Conservation (phyloP, 2,888 invertebrate species). For the Amblyteles armatorius region DNA sequence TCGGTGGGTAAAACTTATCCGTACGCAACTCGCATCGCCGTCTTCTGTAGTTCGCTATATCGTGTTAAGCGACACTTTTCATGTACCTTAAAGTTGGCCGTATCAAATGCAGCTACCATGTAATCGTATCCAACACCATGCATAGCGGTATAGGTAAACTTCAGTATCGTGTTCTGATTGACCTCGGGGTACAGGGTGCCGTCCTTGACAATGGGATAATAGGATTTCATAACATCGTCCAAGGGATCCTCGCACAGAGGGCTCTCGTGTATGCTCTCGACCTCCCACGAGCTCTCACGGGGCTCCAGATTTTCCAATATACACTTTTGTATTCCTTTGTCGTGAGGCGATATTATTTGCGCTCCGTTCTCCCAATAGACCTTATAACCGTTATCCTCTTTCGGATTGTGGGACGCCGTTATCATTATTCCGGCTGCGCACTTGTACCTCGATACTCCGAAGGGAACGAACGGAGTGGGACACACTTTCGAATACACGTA, state of each 20-base stretch:
- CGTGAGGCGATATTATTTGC: slow-evolving; percentile 97
- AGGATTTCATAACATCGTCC: slow-evolving; percentile 88
- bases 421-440: slow-evolving; percentile 96
- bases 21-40: no score
- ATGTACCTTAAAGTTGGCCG: slow-evolving; percentile 90
- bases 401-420: slow-evolving; percentile 98
- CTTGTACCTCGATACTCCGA: slow-evolving; percentile 90
- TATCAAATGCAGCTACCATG: slow-evolving; percentile 90
- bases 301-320: slow-evolving; percentile 93
- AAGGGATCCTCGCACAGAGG: slow-evolving; percentile 89
- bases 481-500: slow-evolving; percentile 92
- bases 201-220: slow-evolving; percentile 88
- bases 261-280: slow-evolving; percentile 86
- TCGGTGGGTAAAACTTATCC: no score
- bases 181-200: slow-evolving; percentile 86
- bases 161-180: slow-evolving; percentile 87
- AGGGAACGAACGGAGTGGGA: slow-evolving; percentile 98
- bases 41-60: neutral
- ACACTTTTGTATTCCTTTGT: slow-evolving; percentile 92
- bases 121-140: slow-evolving; percentile 97
- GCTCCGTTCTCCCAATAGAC: slow-evolving; percentile 98
- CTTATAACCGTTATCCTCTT: slow-evolving; percentile 98
- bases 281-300: slow-evolving; percentile 92
- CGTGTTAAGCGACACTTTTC: slow-evolving; percentile 10
- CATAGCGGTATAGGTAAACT: slow-evolving; percentile 97